Conservation (phyloP, 2,113 vertebrate species). For the Scytalopus superciliaris region DNA sequence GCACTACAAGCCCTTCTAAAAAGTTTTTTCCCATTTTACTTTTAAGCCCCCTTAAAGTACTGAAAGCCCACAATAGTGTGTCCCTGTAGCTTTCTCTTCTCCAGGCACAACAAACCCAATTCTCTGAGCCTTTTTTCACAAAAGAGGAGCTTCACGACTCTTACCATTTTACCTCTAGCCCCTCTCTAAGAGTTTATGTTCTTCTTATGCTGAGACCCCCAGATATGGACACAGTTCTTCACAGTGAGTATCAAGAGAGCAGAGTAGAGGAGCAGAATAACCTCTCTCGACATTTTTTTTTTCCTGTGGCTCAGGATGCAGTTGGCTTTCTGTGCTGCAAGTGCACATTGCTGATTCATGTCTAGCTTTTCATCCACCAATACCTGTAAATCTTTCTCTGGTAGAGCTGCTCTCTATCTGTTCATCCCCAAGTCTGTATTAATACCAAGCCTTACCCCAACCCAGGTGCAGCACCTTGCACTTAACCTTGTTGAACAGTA, state of each 20-base stretch:
- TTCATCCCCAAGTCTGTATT: neutral
- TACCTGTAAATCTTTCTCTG: neutral
- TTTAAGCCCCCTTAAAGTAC: neutral
- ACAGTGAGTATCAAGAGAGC: neutral
- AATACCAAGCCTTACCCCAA: neutral
- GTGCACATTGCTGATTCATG: too few relatives aligned
- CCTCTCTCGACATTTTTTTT: neutral
- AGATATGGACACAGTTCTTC: neutral
- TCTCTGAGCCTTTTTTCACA: neutral
- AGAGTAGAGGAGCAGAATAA: neutral
- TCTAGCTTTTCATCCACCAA: neutral
- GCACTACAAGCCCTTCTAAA: neutral
- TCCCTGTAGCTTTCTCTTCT: neutral
- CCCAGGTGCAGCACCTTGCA: neutral
- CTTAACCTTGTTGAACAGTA: neutral
- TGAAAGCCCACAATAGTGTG: accelerated
- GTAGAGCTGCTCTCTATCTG: neutral
- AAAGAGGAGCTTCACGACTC: neutral
- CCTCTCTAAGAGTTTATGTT: neutral
- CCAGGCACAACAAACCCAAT: accelerated
- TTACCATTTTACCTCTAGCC: neutral
- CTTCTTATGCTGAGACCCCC: neutral
- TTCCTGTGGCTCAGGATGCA: neutral
- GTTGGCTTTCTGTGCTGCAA: neutral
- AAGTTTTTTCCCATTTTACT: neutral